These are phyloP conservation scores for Xenopus laevis DNA, from an alignment of 2,113 vertebrate species.

Conservation along the genomic window DNA sequence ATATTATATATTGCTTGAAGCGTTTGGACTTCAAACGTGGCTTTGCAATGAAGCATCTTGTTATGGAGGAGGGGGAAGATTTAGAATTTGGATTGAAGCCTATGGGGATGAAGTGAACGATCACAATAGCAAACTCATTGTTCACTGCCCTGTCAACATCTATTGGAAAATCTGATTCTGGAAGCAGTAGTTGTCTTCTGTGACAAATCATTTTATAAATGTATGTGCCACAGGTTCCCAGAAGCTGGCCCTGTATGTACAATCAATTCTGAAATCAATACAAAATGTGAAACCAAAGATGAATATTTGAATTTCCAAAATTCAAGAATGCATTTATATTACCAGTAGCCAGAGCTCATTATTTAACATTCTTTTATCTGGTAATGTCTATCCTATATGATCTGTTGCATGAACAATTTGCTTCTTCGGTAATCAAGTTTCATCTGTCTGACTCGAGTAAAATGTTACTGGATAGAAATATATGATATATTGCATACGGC, in stretches of 20 bases:
- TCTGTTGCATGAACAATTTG: too few species aligned
- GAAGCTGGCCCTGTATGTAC: slow-evolving; percentile 50
- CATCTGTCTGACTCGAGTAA: too few species aligned
- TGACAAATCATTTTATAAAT: slow-evolving; percentile 59
- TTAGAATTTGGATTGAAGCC: slow-evolving; percentile 36
- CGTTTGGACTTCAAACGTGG: neutral
- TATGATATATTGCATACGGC: too few species aligned
- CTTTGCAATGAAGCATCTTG: slow-evolving; percentile 27
- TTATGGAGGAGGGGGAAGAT: slow-evolving; percentile 16
- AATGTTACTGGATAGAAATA: too few species aligned
- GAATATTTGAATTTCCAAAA: slow-evolving; percentile 43
- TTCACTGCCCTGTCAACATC: slow-evolving; percentile 52
- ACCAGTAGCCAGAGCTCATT: slow-evolving; percentile 30
- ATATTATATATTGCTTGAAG: neutral
- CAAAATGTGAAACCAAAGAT: slow-evolving; percentile 48
- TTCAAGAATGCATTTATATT: slow-evolving; percentile 48
- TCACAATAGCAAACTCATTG: slow-evolving; percentile 41
- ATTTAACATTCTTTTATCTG: slow-evolving; percentile 27
- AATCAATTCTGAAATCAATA: slow-evolving; percentile 60
- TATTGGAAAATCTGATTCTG: slow-evolving; percentile 49
- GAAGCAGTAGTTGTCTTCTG: slow-evolving; percentile 51
- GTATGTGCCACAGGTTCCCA: slow-evolving; percentile 53
- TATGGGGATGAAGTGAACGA: slow-evolving; percentile 47
- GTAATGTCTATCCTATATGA: neutral
- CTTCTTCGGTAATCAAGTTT: too few species aligned